Conservation (phyloP, 2,113 vertebrate species). For the Typhlomys cinereus region DNA sequence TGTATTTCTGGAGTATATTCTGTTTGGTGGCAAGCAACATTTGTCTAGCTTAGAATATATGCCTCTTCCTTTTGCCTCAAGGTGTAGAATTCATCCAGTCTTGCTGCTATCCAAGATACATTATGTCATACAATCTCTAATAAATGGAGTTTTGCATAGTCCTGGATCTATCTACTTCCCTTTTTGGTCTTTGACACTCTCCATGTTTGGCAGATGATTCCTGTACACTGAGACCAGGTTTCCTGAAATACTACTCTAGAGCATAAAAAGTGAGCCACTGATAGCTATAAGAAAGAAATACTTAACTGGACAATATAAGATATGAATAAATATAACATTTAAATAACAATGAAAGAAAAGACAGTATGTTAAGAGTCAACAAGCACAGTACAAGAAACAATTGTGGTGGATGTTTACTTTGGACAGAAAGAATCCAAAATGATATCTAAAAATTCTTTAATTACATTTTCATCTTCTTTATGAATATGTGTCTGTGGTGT, state of each 20-base stretch:
- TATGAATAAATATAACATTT: neutral
- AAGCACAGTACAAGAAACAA: neutral
- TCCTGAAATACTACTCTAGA: neutral
- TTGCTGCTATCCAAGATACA: neutral
- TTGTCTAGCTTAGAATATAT: neutral
- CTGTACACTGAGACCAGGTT: neutral
- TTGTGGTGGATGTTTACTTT: neutral
- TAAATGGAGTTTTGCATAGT: neutral
- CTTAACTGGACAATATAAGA: neutral
- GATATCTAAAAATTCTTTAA: no score
- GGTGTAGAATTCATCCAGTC: neutral
- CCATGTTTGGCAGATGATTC: neutral
- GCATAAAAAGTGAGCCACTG: neutral
- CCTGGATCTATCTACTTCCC: neutral
- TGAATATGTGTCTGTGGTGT: no score
- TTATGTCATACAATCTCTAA: neutral
- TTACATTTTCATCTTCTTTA: no score
- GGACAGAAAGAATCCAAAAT: neutral
- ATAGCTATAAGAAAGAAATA: neutral
- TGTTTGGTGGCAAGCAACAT: neutral
- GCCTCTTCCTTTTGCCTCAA: neutral
- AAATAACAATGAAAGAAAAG: slow-evolving; percentile 47
- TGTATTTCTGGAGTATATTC: neutral
- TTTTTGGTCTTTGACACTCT: neutral
- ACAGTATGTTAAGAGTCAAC: neutral